A percentile compares a stretch with the other conserved stretches of the same genome.
Conservation (phyloP, 2,113 vertebrate genomes). For the Burhinus oedicnemus region DNA sequence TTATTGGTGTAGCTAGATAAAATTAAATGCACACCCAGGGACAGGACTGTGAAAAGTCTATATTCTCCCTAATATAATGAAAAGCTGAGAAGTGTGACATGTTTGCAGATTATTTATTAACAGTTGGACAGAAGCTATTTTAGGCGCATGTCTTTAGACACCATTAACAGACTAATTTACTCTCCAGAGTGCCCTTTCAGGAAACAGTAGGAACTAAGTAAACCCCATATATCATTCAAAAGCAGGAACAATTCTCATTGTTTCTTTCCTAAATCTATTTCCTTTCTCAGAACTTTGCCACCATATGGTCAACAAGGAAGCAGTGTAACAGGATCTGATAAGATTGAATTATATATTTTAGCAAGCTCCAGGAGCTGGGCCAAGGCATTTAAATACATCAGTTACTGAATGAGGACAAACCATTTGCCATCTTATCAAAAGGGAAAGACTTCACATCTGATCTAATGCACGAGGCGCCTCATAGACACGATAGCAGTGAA, state of each 20-base stretch:
- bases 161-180: slow-evolving; percentile 66
- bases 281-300: slow-evolving; percentile 56
- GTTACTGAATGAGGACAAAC: background rate
- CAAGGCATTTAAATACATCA: background rate
- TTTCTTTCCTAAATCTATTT: slow-evolving; percentile 60
- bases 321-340: background rate
- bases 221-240: slow-evolving; percentile 57
- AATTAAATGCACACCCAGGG: background rate
- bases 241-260: slow-evolving; percentile 54
- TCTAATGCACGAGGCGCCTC: background rate
- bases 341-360: slow-evolving; percentile 11
- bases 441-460: background rate
- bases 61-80: background rate
- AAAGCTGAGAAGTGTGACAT: slow-evolving; percentile 12
- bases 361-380: background rate
- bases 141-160: slow-evolving; percentile 35
- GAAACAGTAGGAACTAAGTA: slow-evolving; percentile 61
- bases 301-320: slow-evolving; percentile 31
- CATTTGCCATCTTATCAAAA: background rate
- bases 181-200: slow-evolving; percentile 59
- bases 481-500: background rate
- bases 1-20: background rate
- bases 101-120: slow-evolving; percentile 59
- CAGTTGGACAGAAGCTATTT: slow-evolving; percentile 46
- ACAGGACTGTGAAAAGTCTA: background rate